Evolutionary conservation across 1,140 invertebrate species (phyloP).

Genomic region (Bombus terrestris): DNA sequence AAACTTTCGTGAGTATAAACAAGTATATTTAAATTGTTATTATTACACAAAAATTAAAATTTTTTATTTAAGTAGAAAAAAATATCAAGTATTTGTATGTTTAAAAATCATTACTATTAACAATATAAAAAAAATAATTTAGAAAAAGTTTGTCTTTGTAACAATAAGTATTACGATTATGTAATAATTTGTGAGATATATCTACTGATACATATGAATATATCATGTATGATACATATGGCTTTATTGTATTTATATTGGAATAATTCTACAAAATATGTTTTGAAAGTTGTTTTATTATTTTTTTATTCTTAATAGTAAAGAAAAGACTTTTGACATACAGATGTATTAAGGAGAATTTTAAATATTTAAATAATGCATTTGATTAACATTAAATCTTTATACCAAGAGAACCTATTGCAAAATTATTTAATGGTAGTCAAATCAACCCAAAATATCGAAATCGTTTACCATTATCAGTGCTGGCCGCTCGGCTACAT

Average conservation of each 20-base stretch:
- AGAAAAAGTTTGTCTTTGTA: not conserved
- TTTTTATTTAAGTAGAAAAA: not conserved
- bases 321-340: not conserved
- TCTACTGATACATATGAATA: too few species aligned
- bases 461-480: slow-evolving; percentile 76
- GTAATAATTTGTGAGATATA: too few species aligned
- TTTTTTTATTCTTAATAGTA: not conserved
- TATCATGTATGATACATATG: too few species aligned
- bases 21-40: not conserved
- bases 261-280: not conserved
- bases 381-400: slow-evolving; percentile 16
- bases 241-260: not conserved
- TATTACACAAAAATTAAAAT: not conserved
- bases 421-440: slow-evolving; percentile 76
- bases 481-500: slow-evolving; percentile 75
- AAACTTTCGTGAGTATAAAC: slow-evolving; percentile 77
- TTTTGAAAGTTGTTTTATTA: not conserved
- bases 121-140: not conserved
- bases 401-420: slow-evolving; percentile 66
- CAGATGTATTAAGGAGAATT: not conserved
- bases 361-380: not conserved
- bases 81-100: not conserved
- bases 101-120: not conserved
- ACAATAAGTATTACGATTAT: not conserved
- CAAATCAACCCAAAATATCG: slow-evolving; percentile 78